These are phyloP conservation scores for Zoanthus solanderi DNA, from an alignment of 92 coral and sea anemone species.

Conservation along the genomic window DNA sequence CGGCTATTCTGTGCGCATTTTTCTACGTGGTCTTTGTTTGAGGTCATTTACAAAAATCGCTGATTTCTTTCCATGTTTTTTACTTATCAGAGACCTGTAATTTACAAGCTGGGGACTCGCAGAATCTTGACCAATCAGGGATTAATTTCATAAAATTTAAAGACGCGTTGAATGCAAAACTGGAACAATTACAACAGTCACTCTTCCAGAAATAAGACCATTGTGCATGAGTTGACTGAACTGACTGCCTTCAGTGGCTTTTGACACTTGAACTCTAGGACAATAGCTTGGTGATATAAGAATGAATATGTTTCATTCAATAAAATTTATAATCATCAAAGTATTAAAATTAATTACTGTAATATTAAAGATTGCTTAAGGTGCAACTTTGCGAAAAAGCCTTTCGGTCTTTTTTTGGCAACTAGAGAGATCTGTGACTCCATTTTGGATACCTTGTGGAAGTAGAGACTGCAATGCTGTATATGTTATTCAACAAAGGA, in stretches of 20 bases:
- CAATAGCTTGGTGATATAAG: background rate
- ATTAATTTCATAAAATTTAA: slow-evolving; percentile 36
- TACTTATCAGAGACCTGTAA: slow-evolving; percentile 34
- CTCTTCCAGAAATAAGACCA: slow-evolving; percentile 48
- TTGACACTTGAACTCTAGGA: background rate
- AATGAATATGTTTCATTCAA: background rate
- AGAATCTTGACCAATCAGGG: slow-evolving; percentile 38
- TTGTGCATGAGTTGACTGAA: slow-evolving; percentile 10
- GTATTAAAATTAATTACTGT: background rate
- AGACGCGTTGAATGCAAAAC: slow-evolving; percentile 45
- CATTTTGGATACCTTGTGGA: too few relatives aligned
- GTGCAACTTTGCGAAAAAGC: too few relatives aligned
- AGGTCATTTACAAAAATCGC: background rate
- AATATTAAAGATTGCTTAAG: background rate
- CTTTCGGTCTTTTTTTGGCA: too few relatives aligned
- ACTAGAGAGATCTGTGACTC: too few relatives aligned
- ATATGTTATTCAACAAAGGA: too few relatives aligned
- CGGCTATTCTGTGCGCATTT: slow-evolving; percentile 13
- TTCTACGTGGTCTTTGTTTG: background rate
- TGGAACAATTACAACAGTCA: slow-evolving; percentile 47
- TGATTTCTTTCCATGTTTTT: slow-evolving; percentile 17
- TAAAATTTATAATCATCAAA: background rate
- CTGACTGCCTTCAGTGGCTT: slow-evolving; percentile 7
- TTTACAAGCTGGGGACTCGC: slow-evolving; percentile 40
- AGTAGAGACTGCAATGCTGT: too few relatives aligned